Percentiles rank a stretch among this genome's conserved stretches.
Evolutionary conservation across 2,888 invertebrate species (phyloP).

Genomic region (Candidula unifasciata): DNA sequence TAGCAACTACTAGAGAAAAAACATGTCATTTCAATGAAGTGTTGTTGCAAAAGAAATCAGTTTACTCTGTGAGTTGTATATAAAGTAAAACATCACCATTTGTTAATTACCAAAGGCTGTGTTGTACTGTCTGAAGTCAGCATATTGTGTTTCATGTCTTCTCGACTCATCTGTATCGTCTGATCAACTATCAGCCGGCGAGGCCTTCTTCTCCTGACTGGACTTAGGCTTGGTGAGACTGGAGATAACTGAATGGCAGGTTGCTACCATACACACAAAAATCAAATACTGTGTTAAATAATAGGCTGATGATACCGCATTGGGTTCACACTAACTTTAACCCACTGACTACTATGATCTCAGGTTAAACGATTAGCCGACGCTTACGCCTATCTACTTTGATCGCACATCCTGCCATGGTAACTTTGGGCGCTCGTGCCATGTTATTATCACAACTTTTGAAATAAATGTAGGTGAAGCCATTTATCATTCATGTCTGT

Average conservation of each 20-base stretch:
- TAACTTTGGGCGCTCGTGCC: too few relatives aligned
- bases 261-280: conserved; percentile 12
- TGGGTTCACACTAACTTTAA: neutral
- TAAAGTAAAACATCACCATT: neutral
- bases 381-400: too few relatives aligned
- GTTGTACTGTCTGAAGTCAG: conserved; percentile 25
- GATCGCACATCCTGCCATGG: too few relatives aligned
- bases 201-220: conserved; percentile 28
- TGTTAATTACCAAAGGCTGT: conserved; percentile 27
- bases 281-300: neutral
- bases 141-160: conserved; percentile 41
- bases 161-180: conserved; percentile 39
- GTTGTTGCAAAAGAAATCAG: too few relatives aligned
- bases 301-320: neutral
- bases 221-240: conserved; percentile 25
- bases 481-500: too few relatives aligned
- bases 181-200: conserved; percentile 41
- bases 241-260: conserved; percentile 29
- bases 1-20: too few relatives aligned
- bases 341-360: too few relatives aligned
- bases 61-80: too few relatives aligned
- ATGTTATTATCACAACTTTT: too few relatives aligned
- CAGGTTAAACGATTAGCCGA: too few relatives aligned
- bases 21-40: too few relatives aligned
- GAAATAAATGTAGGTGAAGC: too few relatives aligned